These are phyloP conservation scores for Denticeps clupeoides DNA, from an alignment of 2,797 vertebrate species.

Conservation along the genomic window DNA sequence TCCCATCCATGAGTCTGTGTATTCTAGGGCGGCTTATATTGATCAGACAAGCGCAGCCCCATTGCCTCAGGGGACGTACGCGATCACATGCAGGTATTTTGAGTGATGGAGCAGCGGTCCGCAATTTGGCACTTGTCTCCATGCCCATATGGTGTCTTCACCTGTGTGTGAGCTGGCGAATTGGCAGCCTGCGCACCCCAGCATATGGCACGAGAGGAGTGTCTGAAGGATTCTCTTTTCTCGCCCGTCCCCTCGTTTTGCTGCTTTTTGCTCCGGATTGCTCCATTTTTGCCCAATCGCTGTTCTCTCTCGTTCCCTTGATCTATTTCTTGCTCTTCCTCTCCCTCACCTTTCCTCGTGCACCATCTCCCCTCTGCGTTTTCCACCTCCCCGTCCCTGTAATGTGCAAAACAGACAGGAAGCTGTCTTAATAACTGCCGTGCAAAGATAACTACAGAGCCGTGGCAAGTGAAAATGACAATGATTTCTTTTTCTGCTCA, in stretches of 20 bases:
- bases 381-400: constrained; percentile 3
- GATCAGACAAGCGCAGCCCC: no score
- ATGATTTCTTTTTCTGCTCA: constrained; percentile 27
- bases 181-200: constrained; percentile 43
- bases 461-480: constrained; percentile 39
- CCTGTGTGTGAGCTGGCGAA: constrained; percentile 54
- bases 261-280: constrained; percentile 14
- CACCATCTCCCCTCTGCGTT: constrained; percentile 5
- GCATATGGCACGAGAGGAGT: constrained; percentile 50
- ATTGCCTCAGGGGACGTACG: no score
- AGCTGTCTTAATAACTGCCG: constrained; percentile 53
- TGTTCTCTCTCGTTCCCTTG: constrained; percentile 13
- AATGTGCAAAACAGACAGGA: constrained; percentile 25
- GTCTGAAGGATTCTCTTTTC: constrained; percentile 20
- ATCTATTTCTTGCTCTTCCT: constrained; percentile 16
- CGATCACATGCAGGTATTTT: no score
- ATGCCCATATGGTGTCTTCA: constrained; percentile 59
- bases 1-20: not conserved
- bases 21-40: constrained; percentile 32
- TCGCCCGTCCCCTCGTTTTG: constrained; percentile 5
- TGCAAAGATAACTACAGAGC: constrained; percentile 43
- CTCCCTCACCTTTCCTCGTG: not conserved
- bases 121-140: constrained; percentile 41
- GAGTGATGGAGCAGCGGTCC: no score
- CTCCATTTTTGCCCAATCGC: not conserved